Evolutionary conservation across 2,888 invertebrate genomes (phyloP).

Genomic region (Mantis religiosa): DNA sequence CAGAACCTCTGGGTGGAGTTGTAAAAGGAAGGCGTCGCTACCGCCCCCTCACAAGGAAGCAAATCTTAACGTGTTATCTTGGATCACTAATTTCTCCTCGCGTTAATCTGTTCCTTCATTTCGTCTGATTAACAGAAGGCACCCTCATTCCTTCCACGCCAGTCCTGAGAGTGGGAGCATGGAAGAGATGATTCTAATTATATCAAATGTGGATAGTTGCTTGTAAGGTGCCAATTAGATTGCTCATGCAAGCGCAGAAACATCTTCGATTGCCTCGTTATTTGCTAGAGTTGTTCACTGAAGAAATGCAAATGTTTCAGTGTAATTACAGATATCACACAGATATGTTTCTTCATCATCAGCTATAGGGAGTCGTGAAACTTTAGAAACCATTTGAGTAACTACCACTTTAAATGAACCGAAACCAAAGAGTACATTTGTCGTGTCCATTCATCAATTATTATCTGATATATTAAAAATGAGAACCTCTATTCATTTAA

Average conservation of each 20-base stretch:
- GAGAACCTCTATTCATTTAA: no score
- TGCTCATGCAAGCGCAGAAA: not conserved
- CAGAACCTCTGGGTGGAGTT: not conserved
- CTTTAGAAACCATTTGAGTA: no score
- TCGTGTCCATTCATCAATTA: no score
- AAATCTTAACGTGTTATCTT: not conserved
- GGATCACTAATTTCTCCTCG: constrained; percentile 19
- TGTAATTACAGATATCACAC: no score
- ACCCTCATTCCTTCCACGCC: not conserved
- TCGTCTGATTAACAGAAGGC: constrained; percentile 8
- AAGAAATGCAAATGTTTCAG: not conserved
- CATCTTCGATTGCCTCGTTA: not conserved
- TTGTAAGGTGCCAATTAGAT: not conserved
- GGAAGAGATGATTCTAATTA: not conserved
- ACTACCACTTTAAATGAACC: no score
- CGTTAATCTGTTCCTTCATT: not conserved
- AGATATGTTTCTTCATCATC: no score
- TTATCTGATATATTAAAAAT: no score
- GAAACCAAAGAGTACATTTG: no score
- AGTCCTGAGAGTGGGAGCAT: not conserved
- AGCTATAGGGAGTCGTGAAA: no score
- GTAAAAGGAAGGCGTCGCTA: not conserved
- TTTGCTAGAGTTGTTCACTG: not conserved
- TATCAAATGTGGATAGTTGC: not conserved
- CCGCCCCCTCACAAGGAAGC: not conserved